A percentile compares a stretch with the other conserved stretches of the same genome.
These are phyloP conservation scores for Aradophagus sp. DNA, from an alignment of 1,140 invertebrate species.

Conservation along the genomic window DNA sequence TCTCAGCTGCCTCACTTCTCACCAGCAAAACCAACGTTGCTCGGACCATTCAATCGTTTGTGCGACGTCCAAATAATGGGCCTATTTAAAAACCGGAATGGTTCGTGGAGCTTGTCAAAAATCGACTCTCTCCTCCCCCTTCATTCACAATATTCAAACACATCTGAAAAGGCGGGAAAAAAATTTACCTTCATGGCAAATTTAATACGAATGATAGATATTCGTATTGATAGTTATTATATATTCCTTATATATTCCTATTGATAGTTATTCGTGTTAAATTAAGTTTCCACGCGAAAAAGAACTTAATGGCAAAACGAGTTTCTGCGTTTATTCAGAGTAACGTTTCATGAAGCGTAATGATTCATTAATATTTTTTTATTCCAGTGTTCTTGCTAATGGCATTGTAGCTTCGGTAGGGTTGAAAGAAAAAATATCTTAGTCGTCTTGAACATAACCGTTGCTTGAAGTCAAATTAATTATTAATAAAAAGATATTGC, in stretches of 20 bases:
- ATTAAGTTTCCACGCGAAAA: constrained; percentile 36
- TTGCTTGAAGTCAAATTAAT: no score
- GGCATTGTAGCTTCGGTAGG: no score
- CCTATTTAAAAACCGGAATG: constrained; percentile 64
- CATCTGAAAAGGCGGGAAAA: constrained; percentile 24
- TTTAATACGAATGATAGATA: constrained; percentile 45
- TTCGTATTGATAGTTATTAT: constrained; percentile 40
- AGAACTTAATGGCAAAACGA: constrained; percentile 33
- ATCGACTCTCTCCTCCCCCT: constrained; percentile 58
- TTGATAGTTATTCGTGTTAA: constrained; percentile 33
- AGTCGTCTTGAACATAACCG: no score
- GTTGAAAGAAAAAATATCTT: no score
- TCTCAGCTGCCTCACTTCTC: constrained; percentile 59
- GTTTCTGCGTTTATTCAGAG: constrained; percentile 40
- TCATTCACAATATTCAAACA: constrained; percentile 50
- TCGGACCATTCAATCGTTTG: constrained; percentile 43
- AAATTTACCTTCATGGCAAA: constrained; percentile 48
- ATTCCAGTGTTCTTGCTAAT: no score
- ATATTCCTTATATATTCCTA: constrained; percentile 39
- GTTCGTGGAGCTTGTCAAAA: constrained; percentile 44
- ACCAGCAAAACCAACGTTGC: constrained; percentile 30
- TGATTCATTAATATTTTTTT: constrained; percentile 27
- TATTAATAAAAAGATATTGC: no score
- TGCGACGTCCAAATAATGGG: constrained; percentile 68
- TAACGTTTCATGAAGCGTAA: constrained; percentile 36